Evolutionary conservation across 2,888 invertebrate species (phyloP).

Genomic region (Drosophila pseudotalamancana): DNA sequence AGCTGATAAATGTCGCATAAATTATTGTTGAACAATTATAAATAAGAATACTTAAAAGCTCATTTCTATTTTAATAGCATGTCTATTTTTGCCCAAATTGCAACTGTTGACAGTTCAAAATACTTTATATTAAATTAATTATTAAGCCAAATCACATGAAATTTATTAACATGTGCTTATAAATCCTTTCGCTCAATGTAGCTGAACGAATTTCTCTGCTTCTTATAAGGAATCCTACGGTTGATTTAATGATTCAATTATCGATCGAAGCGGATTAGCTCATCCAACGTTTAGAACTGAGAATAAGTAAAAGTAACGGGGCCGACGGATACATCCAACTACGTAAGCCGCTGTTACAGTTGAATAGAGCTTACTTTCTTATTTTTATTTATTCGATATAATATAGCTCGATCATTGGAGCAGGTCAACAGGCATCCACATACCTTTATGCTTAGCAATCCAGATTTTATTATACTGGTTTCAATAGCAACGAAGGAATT

Average conservation of each 20-base stretch:
- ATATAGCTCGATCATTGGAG: too few species aligned
- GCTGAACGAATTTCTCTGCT: too few species aligned
- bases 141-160: slow-evolving; percentile 2
- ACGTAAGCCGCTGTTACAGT: too few species aligned
- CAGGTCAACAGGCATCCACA: too few species aligned
- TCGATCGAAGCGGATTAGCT: slow-evolving; percentile 56
- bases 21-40: slow-evolving; percentile 19
- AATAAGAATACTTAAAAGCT: slow-evolving; percentile 16
- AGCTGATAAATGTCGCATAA: slow-evolving; percentile 30
- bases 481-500: too few species aligned
- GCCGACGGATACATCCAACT: too few species aligned
- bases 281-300: slow-evolving; percentile 24
- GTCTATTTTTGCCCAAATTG: slow-evolving; percentile 16
- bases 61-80: slow-evolving; percentile 34
- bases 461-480: too few species aligned
- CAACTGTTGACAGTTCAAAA: slow-evolving; percentile 4
- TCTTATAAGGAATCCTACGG: neutral
- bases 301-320: too few species aligned
- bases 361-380: too few species aligned
- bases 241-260: slow-evolving; percentile 39
- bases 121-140: neutral
- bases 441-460: too few species aligned
- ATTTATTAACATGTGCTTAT: slow-evolving; percentile 2
- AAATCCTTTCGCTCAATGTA: neutral
- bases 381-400: too few species aligned